Evolutionary conservation across 2,888 invertebrate genomes (phyloP).

Genomic region (Nomada ruficornis): DNA sequence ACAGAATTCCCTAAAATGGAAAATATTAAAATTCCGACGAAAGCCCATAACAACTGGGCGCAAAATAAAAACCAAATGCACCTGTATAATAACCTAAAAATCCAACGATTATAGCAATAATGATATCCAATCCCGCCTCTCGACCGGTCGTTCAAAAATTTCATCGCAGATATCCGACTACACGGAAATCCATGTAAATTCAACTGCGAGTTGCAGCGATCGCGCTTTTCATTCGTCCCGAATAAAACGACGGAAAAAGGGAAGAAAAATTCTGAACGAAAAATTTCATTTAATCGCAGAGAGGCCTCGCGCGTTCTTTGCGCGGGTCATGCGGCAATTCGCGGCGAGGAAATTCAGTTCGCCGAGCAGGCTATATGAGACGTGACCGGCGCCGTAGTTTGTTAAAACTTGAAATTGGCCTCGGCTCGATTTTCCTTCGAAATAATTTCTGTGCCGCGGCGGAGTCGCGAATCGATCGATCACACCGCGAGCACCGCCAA

Average conservation of each 20-base stretch:
- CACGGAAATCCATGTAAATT: not conserved
- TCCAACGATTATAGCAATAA: too few species aligned
- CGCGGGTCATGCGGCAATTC: constrained; percentile 10
- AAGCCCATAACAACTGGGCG: too few species aligned
- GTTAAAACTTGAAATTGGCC: constrained; percentile 69
- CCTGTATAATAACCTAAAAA: too few species aligned
- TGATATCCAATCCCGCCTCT: not conserved
- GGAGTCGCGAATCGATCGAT: constrained; percentile 59
- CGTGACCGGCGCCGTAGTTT: constrained; percentile 54
- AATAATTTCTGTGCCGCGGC: constrained; percentile 50
- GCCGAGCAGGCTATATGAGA: not conserved
- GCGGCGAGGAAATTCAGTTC: constrained; percentile 16
- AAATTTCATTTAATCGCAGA: constrained; percentile 26
- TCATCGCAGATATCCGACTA: not conserved
- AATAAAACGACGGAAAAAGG: not conserved
- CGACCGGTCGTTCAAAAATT: too few species aligned
- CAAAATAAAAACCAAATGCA: too few species aligned
- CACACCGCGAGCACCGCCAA: constrained; percentile 41
- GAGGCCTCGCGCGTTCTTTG: not conserved
- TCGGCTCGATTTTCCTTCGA: constrained; percentile 61
- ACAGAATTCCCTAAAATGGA: too few species aligned
- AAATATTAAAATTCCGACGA: too few species aligned
- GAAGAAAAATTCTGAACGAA: constrained; percentile 2
- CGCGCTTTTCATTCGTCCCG: not conserved
- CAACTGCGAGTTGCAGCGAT: not conserved